These are phyloP conservation scores for Ladona fulva DNA, from an alignment of 1,140 invertebrate species.

Conservation along the genomic window DNA sequence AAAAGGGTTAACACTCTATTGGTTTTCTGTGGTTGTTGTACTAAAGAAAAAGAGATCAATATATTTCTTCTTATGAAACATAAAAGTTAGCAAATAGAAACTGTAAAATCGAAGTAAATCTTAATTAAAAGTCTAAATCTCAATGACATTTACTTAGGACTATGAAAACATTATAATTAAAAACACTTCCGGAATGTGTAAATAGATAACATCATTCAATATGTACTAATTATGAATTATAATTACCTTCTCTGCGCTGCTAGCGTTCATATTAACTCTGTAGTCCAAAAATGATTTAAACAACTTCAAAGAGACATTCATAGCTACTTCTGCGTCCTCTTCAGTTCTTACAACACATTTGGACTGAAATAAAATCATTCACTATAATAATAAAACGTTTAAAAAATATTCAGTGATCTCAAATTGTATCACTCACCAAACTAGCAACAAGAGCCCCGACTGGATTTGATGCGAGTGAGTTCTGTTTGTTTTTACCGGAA, in stretches of 20 bases:
- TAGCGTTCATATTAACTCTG: background rate
- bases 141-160: too few species aligned
- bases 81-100: too few species aligned
- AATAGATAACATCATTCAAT: too few species aligned
- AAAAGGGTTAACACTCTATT: too few species aligned
- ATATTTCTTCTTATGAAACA: too few species aligned
- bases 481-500: background rate
- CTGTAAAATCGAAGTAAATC: too few species aligned
- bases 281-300: slow-evolving; percentile 1
- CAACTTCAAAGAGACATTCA: background rate
- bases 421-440: background rate
- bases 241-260: background rate
- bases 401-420: background rate
- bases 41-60: too few species aligned
- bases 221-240: background rate
- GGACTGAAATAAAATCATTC: background rate
- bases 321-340: background rate
- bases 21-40: too few species aligned
- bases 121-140: too few species aligned
- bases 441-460: background rate
- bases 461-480: background rate
- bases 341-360: background rate
- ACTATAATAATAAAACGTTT: background rate
- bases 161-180: too few species aligned
- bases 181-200: too few species aligned